Evolutionary conservation across 2,797 vertebrate genomes (phyloP), one percentile per base, ranked within the genome.

Genomic region (Ceyx erithaca): DNA sequence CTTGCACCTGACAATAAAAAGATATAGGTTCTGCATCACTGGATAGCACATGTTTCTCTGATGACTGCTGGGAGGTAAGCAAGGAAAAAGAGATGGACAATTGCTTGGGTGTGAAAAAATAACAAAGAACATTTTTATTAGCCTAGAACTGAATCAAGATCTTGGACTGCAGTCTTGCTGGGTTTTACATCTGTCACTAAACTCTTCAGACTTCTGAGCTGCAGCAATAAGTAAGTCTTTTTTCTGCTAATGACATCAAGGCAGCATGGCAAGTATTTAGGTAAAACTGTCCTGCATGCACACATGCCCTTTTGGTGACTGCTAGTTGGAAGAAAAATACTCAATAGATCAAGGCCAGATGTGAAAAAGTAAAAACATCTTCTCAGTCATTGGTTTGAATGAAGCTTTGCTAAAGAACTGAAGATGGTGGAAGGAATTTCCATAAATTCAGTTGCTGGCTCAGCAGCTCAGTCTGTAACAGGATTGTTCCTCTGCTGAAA

Each of bases 321-420:
- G 71, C 12, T 62, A 58, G 28, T 15, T 77, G 66, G 52, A 87
- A 85, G 31, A 78, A 87, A 89, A 68, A 52, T 21, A 52, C n/a
- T 54, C n/a, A 41, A 1, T 18, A 92, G 55, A 92, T 89, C 20
- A 80, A 89, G 79, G 81, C 68, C 54, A 94, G 91, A 80, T 69
- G 55, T 87, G 66, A 62, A 90, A 46, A 89, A 89, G 41, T 85
- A 87, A 94, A 93, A 92, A 80, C 80, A 92, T 70, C 80, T 85
- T 94, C 71, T 82, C 87, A 87, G 69, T 83, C 66, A 68, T 18
- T 35, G 9, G 18, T 78, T 72, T 80, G 79, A 93, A 71, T 55
- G 54, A 88, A 87, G 35, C 26, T 90, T 54, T 86, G 41, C 45
- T 92, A 30, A 88, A 77, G 54, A 88, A 88, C 48, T 2, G 0